A percentile compares a stretch with the other conserved stretches of the same genome.
These are phyloP conservation scores for Diarsia rubi DNA, from an alignment of 2,888 invertebrate species.

Conservation along the genomic window DNA sequence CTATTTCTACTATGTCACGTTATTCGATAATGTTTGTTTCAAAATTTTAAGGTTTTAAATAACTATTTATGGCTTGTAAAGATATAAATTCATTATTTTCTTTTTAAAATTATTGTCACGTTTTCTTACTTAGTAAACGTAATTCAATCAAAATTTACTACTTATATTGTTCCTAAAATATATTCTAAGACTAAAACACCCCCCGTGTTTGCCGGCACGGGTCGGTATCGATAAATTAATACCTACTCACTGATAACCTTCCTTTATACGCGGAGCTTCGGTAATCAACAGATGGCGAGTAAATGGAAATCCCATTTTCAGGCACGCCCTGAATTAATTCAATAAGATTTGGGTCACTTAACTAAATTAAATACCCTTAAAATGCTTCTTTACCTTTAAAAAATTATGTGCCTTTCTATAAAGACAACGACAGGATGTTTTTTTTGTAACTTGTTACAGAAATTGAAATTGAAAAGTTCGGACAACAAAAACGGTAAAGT, in stretches of 20 bases:
- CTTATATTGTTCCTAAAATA: background rate
- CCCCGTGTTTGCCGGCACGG: background rate
- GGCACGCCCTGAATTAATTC: too few relatives aligned
- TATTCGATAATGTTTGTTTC: background rate
- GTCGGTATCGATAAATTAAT: background rate
- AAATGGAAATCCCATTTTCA: too few relatives aligned
- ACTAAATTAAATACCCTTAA: too few relatives aligned
- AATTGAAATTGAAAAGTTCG: too few relatives aligned
- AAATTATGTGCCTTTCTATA: too few relatives aligned
- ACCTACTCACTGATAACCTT: background rate
- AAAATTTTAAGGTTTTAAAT: background rate
- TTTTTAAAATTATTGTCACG: background rate
- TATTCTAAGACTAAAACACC: background rate
- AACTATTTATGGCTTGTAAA: background rate
- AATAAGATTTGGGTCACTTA: too few relatives aligned
- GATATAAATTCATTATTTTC: background rate
- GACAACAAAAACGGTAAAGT: too few relatives aligned
- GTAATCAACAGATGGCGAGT: too few relatives aligned
- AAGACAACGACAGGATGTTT: too few relatives aligned
- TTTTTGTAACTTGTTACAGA: too few relatives aligned
- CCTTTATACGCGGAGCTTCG: background rate
- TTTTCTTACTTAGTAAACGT: background rate
- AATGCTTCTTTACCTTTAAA: too few relatives aligned
- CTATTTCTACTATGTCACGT: background rate
- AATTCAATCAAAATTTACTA: background rate